A percentile compares a stretch with the other conserved stretches of the same genome.
Evolutionary conservation across 1,140 invertebrate genomes (phyloP).

Genomic region (Solen grandis): DNA sequence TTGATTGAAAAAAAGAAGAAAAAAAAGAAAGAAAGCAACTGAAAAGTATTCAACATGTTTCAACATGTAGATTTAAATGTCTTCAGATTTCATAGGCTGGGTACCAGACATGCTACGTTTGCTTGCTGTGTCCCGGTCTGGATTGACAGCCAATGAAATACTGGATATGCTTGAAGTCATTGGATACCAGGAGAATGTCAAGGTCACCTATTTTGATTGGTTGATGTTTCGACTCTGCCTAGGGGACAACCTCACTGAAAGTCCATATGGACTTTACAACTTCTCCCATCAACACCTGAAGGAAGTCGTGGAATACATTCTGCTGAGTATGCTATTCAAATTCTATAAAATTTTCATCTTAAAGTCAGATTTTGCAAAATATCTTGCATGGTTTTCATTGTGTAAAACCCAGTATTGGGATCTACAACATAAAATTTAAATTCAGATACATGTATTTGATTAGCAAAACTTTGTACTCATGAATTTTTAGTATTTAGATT

Average conservation of each 20-base stretch:
- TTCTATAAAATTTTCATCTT: background rate
- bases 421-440: too few relatives aligned
- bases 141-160: conserved; percentile 72
- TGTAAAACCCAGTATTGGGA: too few relatives aligned
- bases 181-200: conserved; percentile 72
- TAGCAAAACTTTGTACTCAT: too few relatives aligned
- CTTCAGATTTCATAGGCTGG: conserved; percentile 77
- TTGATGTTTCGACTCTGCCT: conserved; percentile 70
- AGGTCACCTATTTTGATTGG: conserved; percentile 76
- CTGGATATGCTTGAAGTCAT: conserved; percentile 67
- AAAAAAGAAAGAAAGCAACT: too few relatives aligned
- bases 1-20: too few relatives aligned
- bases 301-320: conserved; percentile 75
- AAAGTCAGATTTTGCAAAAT: background rate
- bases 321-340: conserved; percentile 76
- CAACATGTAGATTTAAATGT: too few relatives aligned
- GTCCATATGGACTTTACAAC: conserved; percentile 71
- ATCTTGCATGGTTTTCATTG: too few relatives aligned
- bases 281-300: conserved; percentile 77
- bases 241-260: conserved; percentile 67
- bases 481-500: too few relatives aligned
- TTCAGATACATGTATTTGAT: too few relatives aligned
- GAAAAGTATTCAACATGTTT: too few relatives aligned
- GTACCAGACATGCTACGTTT: conserved; percentile 77
- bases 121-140: conserved; percentile 73